These are phyloP conservation scores for Paragorgia papillata DNA, from an alignment of 92 coral and sea anemone species.

Conservation along the genomic window DNA sequence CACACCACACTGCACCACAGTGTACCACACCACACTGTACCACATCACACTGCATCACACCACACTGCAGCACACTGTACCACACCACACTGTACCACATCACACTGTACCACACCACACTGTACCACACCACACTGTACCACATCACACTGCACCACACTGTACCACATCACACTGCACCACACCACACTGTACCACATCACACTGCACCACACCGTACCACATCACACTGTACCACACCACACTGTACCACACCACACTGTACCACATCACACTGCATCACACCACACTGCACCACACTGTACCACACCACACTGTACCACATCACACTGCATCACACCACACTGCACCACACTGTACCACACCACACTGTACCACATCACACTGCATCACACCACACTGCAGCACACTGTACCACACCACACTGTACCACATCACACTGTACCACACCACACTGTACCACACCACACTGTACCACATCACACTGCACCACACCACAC, in stretches of 20 bases:
- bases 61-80: not conserved
- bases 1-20: not conserved
- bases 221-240: not conserved
- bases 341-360: not conserved
- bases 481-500: too few relatives aligned
- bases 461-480: not conserved
- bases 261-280: not conserved
- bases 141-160: not conserved
- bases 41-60: not conserved
- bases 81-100: not conserved
- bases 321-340: not conserved
- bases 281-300: not conserved
- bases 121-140: not conserved
- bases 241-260: not conserved
- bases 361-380: conserved; percentile 1
- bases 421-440: not conserved
- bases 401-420: not conserved
- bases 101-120: too few relatives aligned
- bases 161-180: too few relatives aligned
- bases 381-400: not conserved
- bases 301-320: not conserved
- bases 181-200: not conserved
- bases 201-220: not conserved
- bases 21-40: not conserved
- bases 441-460: too few relatives aligned